phyloP scores from a whole-genome alignment of 2,888 invertebrate species.

The Hirtodrosophila alboralis region DNA sequence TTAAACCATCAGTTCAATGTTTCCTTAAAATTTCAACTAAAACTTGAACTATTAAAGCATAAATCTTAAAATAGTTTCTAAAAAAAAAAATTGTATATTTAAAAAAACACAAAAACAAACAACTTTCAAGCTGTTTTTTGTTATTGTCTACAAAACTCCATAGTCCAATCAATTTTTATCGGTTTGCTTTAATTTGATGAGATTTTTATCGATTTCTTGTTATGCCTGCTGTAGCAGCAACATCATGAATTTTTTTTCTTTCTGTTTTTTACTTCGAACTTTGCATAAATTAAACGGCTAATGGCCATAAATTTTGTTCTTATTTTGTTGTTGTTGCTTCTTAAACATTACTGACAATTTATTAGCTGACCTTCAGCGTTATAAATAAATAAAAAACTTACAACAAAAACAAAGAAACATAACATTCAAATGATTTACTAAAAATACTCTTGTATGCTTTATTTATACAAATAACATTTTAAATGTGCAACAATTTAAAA shows the following conservation, averaged over 20 bases:
- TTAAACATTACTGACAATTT: constrained; percentile 50
- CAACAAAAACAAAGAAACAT: constrained; percentile 24
- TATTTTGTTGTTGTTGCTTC: constrained; percentile 23
- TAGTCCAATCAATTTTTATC: constrained; percentile 73
- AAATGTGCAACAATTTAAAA: too few relatives aligned
- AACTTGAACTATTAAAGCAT: constrained; percentile 2
- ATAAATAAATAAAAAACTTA: constrained; percentile 52
- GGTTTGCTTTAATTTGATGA: constrained; percentile 77
- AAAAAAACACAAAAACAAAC: too few relatives aligned
- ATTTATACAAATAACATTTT: too few relatives aligned
- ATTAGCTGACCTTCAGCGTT: constrained; percentile 71
- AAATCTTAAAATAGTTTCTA: constrained; percentile 55
- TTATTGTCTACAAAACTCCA: constrained; percentile 13
- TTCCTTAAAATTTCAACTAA: not conserved
- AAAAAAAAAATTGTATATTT: constrained; percentile 44
- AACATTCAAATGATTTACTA: not conserved
- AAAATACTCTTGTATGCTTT: constrained; percentile 6
- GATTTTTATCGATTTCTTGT: constrained; percentile 72
- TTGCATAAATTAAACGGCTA: constrained; percentile 74
- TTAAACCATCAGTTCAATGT: not conserved
- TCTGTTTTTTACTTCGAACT: constrained; percentile 14
- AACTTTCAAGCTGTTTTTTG: constrained; percentile 41
- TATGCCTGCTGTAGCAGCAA: constrained; percentile 27
- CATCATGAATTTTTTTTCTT: constrained; percentile 25
- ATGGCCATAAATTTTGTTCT: constrained; percentile 60